phyloP scores from a whole-genome alignment of 2,797 vertebrate species.

The Siniperca undulata region DNA sequence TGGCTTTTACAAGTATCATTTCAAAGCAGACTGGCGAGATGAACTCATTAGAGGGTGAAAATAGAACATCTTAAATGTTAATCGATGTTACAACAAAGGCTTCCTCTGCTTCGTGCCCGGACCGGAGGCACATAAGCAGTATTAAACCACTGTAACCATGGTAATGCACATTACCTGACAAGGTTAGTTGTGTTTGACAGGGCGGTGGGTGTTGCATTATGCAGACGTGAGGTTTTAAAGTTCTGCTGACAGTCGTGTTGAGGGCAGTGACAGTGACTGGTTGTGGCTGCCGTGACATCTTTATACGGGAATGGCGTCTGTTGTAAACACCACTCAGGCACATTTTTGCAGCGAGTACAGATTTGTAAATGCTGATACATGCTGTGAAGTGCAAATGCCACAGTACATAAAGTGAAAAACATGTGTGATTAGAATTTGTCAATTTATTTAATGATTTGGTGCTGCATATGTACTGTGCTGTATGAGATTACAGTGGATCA shows the following conservation, averaged over 20 bases:
- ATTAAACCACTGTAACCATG: constrained; percentile 63
- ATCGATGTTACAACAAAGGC: constrained; percentile 39
- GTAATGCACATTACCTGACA: constrained; percentile 63
- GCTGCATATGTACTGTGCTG: not conserved
- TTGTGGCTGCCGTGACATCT: constrained; percentile 39
- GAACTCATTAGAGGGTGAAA: constrained; percentile 57
- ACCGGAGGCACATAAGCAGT: not conserved
- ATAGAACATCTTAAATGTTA: constrained; percentile 64
- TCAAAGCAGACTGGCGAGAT: constrained; percentile 35
- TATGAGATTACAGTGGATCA: constrained; percentile 24
- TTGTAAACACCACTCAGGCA: not conserved
- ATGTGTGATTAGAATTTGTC: constrained; percentile 17
- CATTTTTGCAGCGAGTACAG: constrained; percentile 23
- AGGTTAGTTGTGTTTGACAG: constrained; percentile 67
- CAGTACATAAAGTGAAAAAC: constrained; percentile 17
- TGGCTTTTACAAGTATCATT: constrained; percentile 26
- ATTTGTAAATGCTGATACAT: constrained; percentile 14
- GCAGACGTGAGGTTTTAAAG: constrained; percentile 36
- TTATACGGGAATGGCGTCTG: not conserved
- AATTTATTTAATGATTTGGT: not conserved
- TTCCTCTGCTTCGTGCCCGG: not conserved
- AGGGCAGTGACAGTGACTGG: constrained; percentile 48
- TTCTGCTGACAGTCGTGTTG: constrained; percentile 49
- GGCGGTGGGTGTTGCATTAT: constrained; percentile 57
- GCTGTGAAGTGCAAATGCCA: constrained; percentile 7